These are phyloP conservation scores for Apus apus DNA, from an alignment of 2,113 vertebrate species.

Conservation along the genomic window DNA sequence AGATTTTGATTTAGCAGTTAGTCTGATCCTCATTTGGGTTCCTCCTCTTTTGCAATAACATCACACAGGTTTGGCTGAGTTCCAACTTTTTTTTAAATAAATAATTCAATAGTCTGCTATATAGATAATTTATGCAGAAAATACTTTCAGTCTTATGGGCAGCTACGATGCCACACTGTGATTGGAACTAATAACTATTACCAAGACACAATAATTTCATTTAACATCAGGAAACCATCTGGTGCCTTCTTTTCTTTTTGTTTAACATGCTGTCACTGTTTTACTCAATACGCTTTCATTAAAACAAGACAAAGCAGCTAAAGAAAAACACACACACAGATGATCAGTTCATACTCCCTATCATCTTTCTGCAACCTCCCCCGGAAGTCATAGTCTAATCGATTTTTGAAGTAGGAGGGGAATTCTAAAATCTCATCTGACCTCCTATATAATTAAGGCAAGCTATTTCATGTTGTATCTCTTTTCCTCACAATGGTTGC, in stretches of 20 bases:
- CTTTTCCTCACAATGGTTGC: neutral
- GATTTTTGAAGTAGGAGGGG: neutral
- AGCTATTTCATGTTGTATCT: neutral
- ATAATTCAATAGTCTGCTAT: neutral
- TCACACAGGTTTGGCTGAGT: neutral
- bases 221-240: conserved; percentile 48
- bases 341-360: neutral
- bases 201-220: conserved; percentile 39
- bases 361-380: neutral
- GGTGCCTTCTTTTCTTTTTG: conserved; percentile 16
- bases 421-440: neutral
- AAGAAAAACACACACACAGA: neutral
- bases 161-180: neutral
- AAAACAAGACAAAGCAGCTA: neutral
- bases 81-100: neutral
- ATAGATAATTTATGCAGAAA: neutral
- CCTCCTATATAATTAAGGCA: neutral
- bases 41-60: neutral
- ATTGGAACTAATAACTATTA: conserved; percentile 33
- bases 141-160: neutral
- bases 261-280: neutral
- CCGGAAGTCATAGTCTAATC: neutral
- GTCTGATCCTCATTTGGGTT: neutral
- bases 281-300: conserved; percentile 10
- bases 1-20: neutral